A percentile compares a stretch with the other conserved stretches of the same genome.
Evolutionary conservation across 2,888 invertebrate species (phyloP).

Genomic region (Drosophila siamana): DNA sequence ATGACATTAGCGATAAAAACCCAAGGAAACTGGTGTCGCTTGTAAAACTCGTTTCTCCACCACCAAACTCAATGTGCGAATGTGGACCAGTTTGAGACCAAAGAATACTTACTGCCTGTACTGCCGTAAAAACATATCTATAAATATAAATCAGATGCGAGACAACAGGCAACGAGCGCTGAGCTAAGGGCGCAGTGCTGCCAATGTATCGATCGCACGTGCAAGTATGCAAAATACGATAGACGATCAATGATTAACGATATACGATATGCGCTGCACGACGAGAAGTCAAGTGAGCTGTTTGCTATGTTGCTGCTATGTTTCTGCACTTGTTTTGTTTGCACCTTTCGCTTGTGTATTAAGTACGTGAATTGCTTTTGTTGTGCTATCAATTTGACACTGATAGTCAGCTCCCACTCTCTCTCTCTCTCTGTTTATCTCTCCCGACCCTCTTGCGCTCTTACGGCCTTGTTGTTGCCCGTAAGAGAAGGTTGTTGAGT

Average conservation of each 20-base stretch:
- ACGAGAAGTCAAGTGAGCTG: background rate
- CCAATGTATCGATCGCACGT: conserved; percentile 33
- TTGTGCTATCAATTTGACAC: conserved; percentile 10
- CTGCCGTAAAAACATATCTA: background rate
- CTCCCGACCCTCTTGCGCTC: conserved; percentile 9
- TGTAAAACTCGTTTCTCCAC: conserved; percentile 61
- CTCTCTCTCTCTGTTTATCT: too few relatives aligned
- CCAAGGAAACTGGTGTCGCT: conserved; percentile 51
- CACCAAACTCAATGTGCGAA: conserved; percentile 17
- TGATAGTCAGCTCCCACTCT: background rate
- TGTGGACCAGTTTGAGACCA: conserved; percentile 35
- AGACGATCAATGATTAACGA: background rate
- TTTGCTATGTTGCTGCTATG: too few relatives aligned
- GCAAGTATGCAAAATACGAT: conserved; percentile 30
- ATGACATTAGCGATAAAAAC: conserved; percentile 31
- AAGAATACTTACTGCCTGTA: background rate
- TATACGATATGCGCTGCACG: background rate
- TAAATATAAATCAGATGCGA: background rate
- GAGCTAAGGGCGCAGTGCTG: conserved; percentile 5
- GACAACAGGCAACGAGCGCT: background rate
- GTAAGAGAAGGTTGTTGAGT: conserved; percentile 19
- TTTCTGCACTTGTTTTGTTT: conserved; percentile 1
- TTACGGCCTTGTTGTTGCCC: conserved; percentile 52
- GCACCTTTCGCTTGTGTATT: conserved; percentile 8
- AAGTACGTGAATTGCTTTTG: conserved; percentile 14